Conservation (phyloP, 2,797 vertebrate genomes). For the Dryobates pubescens region DNA sequence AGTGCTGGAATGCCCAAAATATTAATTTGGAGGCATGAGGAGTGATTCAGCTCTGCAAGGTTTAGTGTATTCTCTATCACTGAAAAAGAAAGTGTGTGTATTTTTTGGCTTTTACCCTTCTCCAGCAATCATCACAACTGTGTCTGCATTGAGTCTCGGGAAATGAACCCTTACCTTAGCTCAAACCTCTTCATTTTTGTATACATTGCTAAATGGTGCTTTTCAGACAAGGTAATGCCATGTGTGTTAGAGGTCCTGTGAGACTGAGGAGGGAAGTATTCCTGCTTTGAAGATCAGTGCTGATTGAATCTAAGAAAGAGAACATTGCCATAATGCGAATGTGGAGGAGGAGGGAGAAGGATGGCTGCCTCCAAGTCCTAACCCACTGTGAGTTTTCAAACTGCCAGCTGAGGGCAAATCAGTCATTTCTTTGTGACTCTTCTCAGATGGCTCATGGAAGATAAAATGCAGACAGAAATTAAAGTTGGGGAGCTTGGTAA, state of each 20-base stretch:
- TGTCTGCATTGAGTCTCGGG: not conserved
- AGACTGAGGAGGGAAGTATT: not conserved
- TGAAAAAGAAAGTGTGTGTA: accelerated
- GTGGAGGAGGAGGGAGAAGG: not conserved
- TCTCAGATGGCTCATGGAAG: not conserved
- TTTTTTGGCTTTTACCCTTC: not conserved
- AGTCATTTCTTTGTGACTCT: not conserved
- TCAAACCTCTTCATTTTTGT: not conserved
- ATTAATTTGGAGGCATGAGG: not conserved
- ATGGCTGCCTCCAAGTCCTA: not conserved
- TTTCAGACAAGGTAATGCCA: not conserved
- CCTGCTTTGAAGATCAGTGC: not conserved
- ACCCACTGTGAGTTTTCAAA: accelerated
- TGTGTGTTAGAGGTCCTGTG: not conserved
- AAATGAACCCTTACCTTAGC: not conserved
- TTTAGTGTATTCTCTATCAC: accelerated
- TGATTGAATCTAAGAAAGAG: not conserved
- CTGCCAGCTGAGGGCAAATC: accelerated
- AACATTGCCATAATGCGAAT: not conserved
- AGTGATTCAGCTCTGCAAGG: not conserved
- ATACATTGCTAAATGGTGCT: not conserved
- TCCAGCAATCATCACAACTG: not conserved
- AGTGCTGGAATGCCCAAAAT: not conserved
- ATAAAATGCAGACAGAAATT: not conserved
- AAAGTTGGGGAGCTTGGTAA: not conserved